Evolutionary conservation across 2,113 vertebrate species (phyloP), one percentile per base, ranked within the genome.

Genomic region (Dipodomys spectabilis): DNA sequence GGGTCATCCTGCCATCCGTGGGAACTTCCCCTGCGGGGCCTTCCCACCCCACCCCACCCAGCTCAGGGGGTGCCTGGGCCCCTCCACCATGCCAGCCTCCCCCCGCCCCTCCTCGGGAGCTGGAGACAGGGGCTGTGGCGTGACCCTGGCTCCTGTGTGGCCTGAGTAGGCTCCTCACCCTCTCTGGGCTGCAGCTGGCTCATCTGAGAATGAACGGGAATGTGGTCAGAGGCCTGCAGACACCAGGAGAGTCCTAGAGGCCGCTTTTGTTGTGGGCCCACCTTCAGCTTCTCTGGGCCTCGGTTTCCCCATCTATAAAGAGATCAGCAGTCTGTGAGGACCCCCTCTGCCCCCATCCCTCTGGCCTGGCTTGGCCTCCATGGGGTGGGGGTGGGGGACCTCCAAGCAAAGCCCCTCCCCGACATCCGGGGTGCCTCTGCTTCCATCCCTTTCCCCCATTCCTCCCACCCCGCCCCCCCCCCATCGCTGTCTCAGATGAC

Each of bases 21-120:
- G 98, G 98, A 98, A 98, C 94, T 71, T 93, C 93, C 96, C 1
- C 0, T 44, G 57, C 93, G 93, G 92, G 91, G 97, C 90, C 98
- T 98, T 98, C 98, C 98, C 98, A 98, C 98, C 98, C 98, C 97
- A 95, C 78, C 82, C 16, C 0, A 20, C 62, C 27, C 53, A 57
- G 53, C 53, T 13, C 53, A 57, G 53, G 53, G 53, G 53, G 53
- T 57, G 16, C 53, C 53, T 57, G 53, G 1, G 0, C 2, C 64
- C 75, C 71, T 44, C 13, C 16, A 88, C 86, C 95, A 57, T 69
- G 78, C 78, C 86, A 67, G 71, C 22, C 45, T 27, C 35, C 60
- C 53, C 5, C 9, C 39, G 60, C 35, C 9, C 45, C 81, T 16
- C 49, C 49, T 2, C 5, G 10, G 53, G 39, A 39, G 39, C 39